These are phyloP conservation scores for Ichneumoninae sp. DNA, from an alignment of 2,888 invertebrate species.

Conservation along the genomic window DNA sequence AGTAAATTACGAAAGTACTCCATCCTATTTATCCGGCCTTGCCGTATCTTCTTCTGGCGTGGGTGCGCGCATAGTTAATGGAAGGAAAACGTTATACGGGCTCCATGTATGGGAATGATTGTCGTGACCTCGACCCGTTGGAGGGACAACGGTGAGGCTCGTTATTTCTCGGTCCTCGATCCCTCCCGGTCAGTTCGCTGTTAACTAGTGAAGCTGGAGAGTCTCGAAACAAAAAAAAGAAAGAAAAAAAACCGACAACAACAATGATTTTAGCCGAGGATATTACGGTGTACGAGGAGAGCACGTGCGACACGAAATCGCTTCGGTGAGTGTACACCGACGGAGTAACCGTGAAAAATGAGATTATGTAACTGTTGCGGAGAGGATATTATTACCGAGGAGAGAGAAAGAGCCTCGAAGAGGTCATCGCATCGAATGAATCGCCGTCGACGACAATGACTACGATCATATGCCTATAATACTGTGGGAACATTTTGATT, in stretches of 20 bases:
- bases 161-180: conserved; percentile 61
- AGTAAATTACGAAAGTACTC: conserved; percentile 13
- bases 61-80: conserved; percentile 53
- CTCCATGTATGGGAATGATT: conserved; percentile 62
- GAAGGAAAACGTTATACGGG: conserved; percentile 53
- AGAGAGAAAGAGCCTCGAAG: conserved; percentile 24
- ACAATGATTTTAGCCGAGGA: conserved; percentile 24
- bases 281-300: conserved; percentile 10
- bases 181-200: conserved; percentile 52
- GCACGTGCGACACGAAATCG: conserved; percentile 65
- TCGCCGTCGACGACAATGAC: conserved; percentile 45
- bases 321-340: conserved; percentile 17
- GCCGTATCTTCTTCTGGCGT: conserved; percentile 43
- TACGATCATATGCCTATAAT: conserved; percentile 16
- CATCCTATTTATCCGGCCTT: conserved; percentile 27
- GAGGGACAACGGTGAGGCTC: conserved; percentile 67
- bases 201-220: conserved; percentile 42
- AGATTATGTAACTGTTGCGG: conserved; percentile 60
- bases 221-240: conserved; percentile 4
- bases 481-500: conserved; percentile 64
- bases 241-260: conserved; percentile 2
- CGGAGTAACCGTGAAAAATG: conserved; percentile 44
- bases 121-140: conserved; percentile 67
- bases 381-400: conserved; percentile 55
- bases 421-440: conserved; percentile 55